Evolutionary conservation across 2,888 invertebrate genomes (phyloP).

Genomic region (Leuctra nigra): DNA sequence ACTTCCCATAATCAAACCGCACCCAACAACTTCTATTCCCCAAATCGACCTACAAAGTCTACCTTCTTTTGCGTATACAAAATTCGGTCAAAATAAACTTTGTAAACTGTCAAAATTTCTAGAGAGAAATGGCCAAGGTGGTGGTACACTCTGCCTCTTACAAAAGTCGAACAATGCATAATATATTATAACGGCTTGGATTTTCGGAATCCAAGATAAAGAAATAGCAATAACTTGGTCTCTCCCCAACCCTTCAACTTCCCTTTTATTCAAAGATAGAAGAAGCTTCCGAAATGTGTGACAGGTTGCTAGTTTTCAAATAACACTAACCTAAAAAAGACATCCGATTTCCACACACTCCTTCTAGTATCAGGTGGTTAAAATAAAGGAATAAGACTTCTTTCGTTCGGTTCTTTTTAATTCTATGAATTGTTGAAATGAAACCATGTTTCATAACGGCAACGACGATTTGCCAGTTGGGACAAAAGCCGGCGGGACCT

Average conservation of each 20-base stretch:
- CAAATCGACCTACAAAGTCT: too few relatives aligned
- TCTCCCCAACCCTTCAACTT: background rate
- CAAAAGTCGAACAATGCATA: slow-evolving; percentile 13
- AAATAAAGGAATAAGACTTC: background rate
- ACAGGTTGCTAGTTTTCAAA: slow-evolving; percentile 14
- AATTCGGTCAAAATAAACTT: slow-evolving; percentile 10
- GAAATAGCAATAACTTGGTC: slow-evolving; percentile 8
- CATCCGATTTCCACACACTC: background rate
- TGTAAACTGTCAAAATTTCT: slow-evolving; percentile 6
- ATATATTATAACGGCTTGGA: slow-evolving; percentile 5
- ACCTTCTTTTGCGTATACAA: too few relatives aligned
- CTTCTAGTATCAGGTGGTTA: background rate
- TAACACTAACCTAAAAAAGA: background rate
- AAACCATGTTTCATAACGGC: background rate
- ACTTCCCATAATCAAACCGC: too few relatives aligned
- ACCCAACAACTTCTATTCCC: too few relatives aligned
- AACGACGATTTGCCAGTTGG: slow-evolving; percentile 5
- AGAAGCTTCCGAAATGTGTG: background rate
- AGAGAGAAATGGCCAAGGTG: background rate
- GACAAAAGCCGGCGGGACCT: background rate
- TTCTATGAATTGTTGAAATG: background rate
- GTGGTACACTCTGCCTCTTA: slow-evolving; percentile 3
- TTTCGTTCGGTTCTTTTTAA: background rate
- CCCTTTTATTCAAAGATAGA: slow-evolving; percentile 5
- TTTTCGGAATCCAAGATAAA: slow-evolving; percentile 9